These are phyloP conservation scores for Gymnoscelis rufifasciata DNA, from an alignment of 2,888 invertebrate genomes.

Conservation along the genomic window DNA sequence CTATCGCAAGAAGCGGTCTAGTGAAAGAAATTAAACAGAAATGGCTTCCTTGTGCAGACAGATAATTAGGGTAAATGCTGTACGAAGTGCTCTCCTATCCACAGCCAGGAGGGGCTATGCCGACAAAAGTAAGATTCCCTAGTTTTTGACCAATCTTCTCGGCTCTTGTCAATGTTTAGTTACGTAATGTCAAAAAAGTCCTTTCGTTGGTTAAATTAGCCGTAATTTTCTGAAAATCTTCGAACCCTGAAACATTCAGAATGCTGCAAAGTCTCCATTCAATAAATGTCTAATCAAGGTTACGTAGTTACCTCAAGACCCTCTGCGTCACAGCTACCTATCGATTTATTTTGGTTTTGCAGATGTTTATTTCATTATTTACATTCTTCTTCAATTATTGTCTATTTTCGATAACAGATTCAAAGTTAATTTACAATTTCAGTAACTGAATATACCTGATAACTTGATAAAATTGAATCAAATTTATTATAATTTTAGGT, in stretches of 20 bases:
- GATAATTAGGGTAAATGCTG: constrained; percentile 81
- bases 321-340: constrained; percentile 7
- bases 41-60: constrained; percentile 89
- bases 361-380: constrained; percentile 4
- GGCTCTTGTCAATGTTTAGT: constrained; percentile 61
- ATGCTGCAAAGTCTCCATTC: neutral
- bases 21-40: constrained; percentile 64
- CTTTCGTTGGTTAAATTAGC: constrained; percentile 3
- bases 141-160: constrained; percentile 31
- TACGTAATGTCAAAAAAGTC: constrained; percentile 73
- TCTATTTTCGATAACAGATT: no score
- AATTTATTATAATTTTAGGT: constrained; percentile 20
- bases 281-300: neutral
- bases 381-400: no score
- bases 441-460: no score
- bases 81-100: constrained; percentile 81
- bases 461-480: no score
- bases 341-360: constrained; percentile 16
- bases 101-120: constrained; percentile 80
- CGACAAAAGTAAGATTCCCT: constrained; percentile 81
- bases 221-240: constrained; percentile 10
- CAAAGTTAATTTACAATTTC: no score
- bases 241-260: neutral
- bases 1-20: constrained; percentile 71
- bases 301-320: constrained; percentile 4